phyloP scores from a whole-genome alignment of 2,113 vertebrate genomes.

The Phylloscopus trochilus region DNA sequence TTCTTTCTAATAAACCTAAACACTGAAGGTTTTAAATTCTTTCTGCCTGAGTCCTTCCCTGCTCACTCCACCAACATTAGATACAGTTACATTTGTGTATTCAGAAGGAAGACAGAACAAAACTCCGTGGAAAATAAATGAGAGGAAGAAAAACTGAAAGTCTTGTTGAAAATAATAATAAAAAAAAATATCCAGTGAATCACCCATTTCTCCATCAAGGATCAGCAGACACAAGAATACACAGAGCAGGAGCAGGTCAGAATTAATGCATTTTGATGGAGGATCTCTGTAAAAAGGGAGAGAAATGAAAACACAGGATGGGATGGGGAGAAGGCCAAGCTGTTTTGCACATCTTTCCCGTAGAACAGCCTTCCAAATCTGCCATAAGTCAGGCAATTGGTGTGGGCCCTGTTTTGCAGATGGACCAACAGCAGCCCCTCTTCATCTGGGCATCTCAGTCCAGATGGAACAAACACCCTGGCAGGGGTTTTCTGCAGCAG shows the following conservation, averaged over 20 bases:
- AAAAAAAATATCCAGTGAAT: background rate
- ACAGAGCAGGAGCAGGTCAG: background rate
- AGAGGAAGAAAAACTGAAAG: background rate
- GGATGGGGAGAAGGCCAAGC: background rate
- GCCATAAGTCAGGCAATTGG: slow-evolving; percentile 16
- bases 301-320: background rate
- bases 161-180: background rate
- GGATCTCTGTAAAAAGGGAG: background rate
- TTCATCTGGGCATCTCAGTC: slow-evolving; percentile 41
- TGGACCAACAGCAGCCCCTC: slow-evolving; percentile 25
- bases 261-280: background rate
- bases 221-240: background rate
- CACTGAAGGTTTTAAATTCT: background rate
- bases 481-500: background rate
- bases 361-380: background rate
- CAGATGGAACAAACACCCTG: background rate
- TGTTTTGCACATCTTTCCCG: background rate
- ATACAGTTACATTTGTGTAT: background rate
- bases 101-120: background rate
- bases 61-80: background rate
- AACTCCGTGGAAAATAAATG: background rate
- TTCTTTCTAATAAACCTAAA: background rate
- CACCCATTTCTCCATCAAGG: background rate
- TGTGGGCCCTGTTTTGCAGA: slow-evolving; percentile 26
- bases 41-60: background rate